These are phyloP conservation scores for Armadillidium nasatum DNA, from an alignment of 1,140 invertebrate genomes.

Conservation along the genomic window DNA sequence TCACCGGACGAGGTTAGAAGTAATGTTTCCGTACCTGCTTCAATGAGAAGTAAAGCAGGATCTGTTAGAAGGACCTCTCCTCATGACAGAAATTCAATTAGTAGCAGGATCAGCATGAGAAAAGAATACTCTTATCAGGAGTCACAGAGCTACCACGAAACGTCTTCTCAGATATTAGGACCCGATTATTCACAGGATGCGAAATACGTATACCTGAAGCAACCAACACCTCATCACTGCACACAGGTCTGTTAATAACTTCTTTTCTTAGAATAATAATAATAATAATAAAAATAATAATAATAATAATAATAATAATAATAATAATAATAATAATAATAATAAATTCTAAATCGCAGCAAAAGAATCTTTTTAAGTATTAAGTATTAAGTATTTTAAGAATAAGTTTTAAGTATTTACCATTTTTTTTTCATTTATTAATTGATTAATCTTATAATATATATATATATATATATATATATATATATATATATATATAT, in stretches of 20 bases:
- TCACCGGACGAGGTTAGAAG: neutral
- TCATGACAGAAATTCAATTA: neutral
- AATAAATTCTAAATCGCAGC: too few species aligned
- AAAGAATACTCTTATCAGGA: neutral
- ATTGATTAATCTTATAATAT: too few species aligned
- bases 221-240: slow-evolving; percentile 40
- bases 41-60: neutral
- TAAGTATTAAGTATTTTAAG: too few species aligned
- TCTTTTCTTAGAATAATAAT: neutral
- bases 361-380: too few species aligned
- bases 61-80: neutral
- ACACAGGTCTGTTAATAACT: slow-evolving; percentile 35
- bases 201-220: slow-evolving; percentile 40
- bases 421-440: too few species aligned
- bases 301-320: slow-evolving; percentile 17
- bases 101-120: neutral
- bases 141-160: neutral
- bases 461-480: too few species aligned
- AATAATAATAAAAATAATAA: slow-evolving; percentile 9
- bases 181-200: neutral
- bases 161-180: neutral
- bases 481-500: too few species aligned
- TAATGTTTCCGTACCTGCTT: neutral
- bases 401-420: too few species aligned
- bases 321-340: slow-evolving; percentile 22